Conservation (phyloP, 1,140 invertebrate genomes). For the Drosophila kurseongensis region DNA sequence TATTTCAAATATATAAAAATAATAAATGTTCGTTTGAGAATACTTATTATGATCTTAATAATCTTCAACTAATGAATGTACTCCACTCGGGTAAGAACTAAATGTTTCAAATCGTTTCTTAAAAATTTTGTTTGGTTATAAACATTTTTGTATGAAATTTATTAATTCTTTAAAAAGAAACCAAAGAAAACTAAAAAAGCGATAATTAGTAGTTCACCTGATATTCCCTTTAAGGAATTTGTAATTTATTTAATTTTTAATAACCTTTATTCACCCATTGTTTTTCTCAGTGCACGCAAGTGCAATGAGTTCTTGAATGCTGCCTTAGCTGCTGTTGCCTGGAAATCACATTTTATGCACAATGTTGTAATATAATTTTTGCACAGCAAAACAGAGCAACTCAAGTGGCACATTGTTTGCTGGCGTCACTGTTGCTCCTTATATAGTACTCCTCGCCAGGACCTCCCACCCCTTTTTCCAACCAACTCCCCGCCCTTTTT, state of each 20-base stretch:
- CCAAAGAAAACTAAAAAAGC: not conserved
- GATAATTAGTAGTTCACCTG: too few relatives aligned
- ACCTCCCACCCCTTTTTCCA: not conserved
- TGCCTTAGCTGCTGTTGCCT: conserved; percentile 42
- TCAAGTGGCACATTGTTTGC: conserved; percentile 77
- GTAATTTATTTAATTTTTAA: too few relatives aligned
- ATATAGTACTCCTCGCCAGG: conserved; percentile 13
- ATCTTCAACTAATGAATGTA: too few relatives aligned
- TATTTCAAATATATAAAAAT: too few relatives aligned
- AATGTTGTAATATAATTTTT: conserved; percentile 83
- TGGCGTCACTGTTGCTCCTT: conserved; percentile 59
- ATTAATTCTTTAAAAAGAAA: not conserved
- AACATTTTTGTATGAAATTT: not conserved
- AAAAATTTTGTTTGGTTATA: not conserved
- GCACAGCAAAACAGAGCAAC: conserved; percentile 70
- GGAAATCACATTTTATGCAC: conserved; percentile 80
- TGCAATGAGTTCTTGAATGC: conserved; percentile 55
- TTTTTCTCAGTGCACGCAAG: conserved; percentile 25
- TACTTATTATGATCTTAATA: too few relatives aligned
- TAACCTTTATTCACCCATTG: not conserved
- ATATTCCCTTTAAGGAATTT: too few relatives aligned
- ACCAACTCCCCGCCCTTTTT: not conserved
- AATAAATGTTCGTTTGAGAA: too few relatives aligned
- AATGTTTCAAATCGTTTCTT: too few relatives aligned
- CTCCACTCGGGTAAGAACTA: too few relatives aligned